A percentile compares a stretch with the other conserved stretches of the same genome.
These are phyloP conservation scores for Coendou prehensilis DNA, from an alignment of 2,797 vertebrate genomes.

Conservation along the genomic window DNA sequence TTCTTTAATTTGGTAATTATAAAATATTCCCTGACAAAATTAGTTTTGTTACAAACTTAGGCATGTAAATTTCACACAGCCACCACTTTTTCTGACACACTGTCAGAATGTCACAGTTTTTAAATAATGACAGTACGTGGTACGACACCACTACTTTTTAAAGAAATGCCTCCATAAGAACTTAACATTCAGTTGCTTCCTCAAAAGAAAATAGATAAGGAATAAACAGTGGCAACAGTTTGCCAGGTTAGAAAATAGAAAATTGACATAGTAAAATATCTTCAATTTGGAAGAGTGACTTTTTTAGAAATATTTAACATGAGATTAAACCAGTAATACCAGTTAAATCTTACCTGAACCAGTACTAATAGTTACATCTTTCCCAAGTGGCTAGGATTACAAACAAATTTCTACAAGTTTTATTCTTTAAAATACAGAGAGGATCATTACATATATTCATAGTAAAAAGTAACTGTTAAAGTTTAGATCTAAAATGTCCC, in stretches of 20 bases:
- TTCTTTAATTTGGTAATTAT: constrained; percentile 85
- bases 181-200: constrained; percentile 82
- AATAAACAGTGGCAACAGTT: constrained; percentile 76
- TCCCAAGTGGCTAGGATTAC: background rate
- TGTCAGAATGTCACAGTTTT: constrained; percentile 80
- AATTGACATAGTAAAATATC: constrained; percentile 78
- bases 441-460: background rate
- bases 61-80: constrained; percentile 82
- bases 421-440: constrained; percentile 29
- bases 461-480: background rate
- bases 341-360: constrained; percentile 41
- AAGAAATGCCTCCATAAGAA: constrained; percentile 72
- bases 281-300: constrained; percentile 54
- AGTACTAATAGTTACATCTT: constrained; percentile 60
- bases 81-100: constrained; percentile 79
- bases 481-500: background rate
- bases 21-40: constrained; percentile 85
- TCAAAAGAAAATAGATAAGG: constrained; percentile 84
- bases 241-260: constrained; percentile 77
- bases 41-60: constrained; percentile 82
- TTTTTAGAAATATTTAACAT: constrained; percentile 59
- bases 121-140: constrained; percentile 69
- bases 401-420: constrained; percentile 30
- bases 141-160: constrained; percentile 76
- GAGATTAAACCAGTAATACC: constrained; percentile 60